Percentiles rank a stretch among this genome's conserved stretches.
Evolutionary conservation across 2,888 invertebrate species (phyloP).

Genomic region (Zootermopsis nevadensis): DNA sequence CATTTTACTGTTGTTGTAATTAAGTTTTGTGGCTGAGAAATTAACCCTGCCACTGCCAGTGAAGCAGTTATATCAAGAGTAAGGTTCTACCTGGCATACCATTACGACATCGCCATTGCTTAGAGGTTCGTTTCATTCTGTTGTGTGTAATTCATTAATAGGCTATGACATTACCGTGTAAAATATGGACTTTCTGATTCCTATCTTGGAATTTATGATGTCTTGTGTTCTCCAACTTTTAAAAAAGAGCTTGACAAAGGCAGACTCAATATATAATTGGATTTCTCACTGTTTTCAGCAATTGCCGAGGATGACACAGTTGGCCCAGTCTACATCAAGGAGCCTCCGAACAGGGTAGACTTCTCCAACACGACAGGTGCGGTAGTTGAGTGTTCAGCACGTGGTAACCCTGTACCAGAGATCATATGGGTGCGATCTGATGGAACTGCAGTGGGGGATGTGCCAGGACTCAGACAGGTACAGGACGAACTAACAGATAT

Average conservation of each 20-base stretch:
- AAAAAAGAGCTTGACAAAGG: too few species aligned
- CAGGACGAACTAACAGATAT: slow-evolving; percentile 34
- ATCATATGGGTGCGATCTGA: slow-evolving; percentile 94
- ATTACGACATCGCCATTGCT: too few species aligned
- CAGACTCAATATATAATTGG: too few species aligned
- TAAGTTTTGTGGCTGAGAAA: too few species aligned
- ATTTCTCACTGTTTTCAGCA: slow-evolving; percentile 51
- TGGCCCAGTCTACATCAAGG: slow-evolving; percentile 92
- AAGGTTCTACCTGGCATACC: too few species aligned
- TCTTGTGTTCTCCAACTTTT: background rate
- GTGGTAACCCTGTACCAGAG: slow-evolving; percentile 90
- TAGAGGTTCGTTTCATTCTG: too few species aligned
- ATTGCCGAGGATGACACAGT: slow-evolving; percentile 78
- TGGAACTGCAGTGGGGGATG: slow-evolving; percentile 90
- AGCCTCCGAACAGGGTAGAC: slow-evolving; percentile 91
- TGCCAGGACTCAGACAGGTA: slow-evolving; percentile 88
- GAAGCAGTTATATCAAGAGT: too few species aligned
- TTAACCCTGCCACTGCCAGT: too few species aligned
- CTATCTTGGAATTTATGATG: background rate
- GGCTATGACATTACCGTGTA: too few species aligned
- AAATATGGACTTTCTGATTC: background rate
- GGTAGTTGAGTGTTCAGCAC: slow-evolving; percentile 90
- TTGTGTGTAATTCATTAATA: too few species aligned
- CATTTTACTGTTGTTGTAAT: too few species aligned
- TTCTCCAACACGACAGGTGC: slow-evolving; percentile 95